Percentiles rank a stretch among this genome's conserved stretches.
These are phyloP conservation scores for Rhynchotus rufescens DNA, from an alignment of 2,797 vertebrate species.

Conservation along the genomic window DNA sequence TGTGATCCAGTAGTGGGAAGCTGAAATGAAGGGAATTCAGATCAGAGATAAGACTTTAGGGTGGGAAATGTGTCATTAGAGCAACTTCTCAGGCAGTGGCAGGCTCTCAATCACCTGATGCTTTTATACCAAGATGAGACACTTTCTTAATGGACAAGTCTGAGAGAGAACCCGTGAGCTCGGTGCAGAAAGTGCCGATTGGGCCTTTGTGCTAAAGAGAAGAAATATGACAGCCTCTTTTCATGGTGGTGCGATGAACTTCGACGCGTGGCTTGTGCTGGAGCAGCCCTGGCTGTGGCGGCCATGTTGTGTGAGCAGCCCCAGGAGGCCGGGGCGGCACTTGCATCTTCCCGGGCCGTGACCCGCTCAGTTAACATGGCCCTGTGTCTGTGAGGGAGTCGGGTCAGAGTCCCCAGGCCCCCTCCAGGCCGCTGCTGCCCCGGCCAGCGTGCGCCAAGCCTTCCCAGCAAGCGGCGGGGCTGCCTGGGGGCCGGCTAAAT, in stretches of 20 bases:
- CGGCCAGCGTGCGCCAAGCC: neutral
- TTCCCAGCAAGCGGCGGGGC: conserved; percentile 3
- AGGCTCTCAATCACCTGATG: neutral
- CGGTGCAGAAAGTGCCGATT: neutral
- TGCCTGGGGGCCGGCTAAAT: neutral
- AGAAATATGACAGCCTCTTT: neutral
- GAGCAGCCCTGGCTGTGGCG: neutral
- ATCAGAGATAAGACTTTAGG: neutral
- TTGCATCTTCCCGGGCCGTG: neutral
- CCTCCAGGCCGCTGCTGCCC: neutral
- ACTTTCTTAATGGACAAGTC: neutral
- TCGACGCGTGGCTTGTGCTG: rapidly evolving
- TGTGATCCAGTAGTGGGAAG: neutral
- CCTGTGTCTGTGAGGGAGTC: neutral
- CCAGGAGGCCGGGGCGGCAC: neutral
- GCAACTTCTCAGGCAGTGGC: neutral
- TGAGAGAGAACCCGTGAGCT: neutral
- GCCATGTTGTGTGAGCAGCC: neutral
- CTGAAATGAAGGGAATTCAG: neutral
- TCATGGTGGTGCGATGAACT: neutral
- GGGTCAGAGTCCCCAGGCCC: neutral
- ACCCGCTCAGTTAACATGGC: neutral
- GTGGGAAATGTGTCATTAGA: neutral
- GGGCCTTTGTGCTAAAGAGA: neutral
- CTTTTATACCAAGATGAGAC: neutral